These are phyloP conservation scores for Psittacula derbiana DNA, from an alignment of 2,797 vertebrate genomes.

Conservation along the genomic window DNA sequence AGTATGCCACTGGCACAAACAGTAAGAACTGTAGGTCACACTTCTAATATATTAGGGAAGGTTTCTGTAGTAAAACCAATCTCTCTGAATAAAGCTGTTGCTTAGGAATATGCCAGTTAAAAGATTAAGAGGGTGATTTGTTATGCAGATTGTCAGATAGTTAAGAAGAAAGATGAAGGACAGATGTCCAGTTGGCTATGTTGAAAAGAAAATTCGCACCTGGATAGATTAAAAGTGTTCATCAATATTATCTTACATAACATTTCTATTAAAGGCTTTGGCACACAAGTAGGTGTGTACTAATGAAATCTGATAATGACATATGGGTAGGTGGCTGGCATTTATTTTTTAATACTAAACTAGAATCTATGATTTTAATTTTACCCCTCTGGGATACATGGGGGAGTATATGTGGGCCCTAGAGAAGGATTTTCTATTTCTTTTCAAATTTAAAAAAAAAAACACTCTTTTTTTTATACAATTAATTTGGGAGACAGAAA, in stretches of 20 bases:
- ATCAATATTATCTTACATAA: neutral
- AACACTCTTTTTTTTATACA: neutral
- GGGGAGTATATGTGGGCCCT: neutral
- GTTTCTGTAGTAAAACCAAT: neutral
- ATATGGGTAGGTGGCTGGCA: neutral
- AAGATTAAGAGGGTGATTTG: neutral
- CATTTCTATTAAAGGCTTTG: neutral
- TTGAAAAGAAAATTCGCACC: neutral
- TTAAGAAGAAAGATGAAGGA: neutral
- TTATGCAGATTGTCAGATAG: neutral
- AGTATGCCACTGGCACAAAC: neutral
- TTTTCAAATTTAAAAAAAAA: neutral
- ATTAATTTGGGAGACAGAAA: neutral
- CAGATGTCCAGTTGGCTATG: neutral
- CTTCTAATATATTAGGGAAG: neutral
- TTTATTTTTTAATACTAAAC: slow-evolving; percentile 1
- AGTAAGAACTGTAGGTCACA: neutral
- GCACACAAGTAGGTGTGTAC: neutral
- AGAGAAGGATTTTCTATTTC: neutral
- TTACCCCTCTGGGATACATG: neutral
- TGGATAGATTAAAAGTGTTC: neutral
- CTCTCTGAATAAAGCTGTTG: neutral
- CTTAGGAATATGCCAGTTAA: neutral
- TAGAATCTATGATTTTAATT: neutral
- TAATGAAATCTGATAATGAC: neutral